Base-by-base conservation (phyloP, 1,140 invertebrate species). In the Brachionus asplanchnoidis region DNA sequence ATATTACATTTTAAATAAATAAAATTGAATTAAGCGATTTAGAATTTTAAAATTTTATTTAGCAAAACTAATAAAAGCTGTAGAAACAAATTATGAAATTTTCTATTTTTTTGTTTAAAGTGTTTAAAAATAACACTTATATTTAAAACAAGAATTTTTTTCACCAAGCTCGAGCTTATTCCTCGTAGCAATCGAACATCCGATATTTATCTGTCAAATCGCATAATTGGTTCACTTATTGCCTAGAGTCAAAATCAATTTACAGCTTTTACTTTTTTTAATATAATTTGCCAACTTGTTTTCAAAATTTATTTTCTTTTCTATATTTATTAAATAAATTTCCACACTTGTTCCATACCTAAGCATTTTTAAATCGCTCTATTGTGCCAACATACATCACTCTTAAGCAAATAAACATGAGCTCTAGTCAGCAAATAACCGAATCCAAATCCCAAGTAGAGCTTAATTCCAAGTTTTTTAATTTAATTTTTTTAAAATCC, bases 401-500 rank as follows among this genome's bases (percentile, higher is more conserved):
- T 26, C n/a, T 6, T 11, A 60, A 60, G 32, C 66, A 73, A 73
- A 73, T 73, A 73, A 73, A 73, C 68, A 73, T 73, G 68, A 40
- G 32, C 12, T 73, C 28, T 36, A 73, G 42, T 73, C 68, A 73
- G 14, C 36, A 42, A 20, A 42, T 73, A 46, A 73, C 42, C 68
- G 36, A 73, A 73, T 17, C 68, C 40, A 73, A 73, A 68, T 68
- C 32, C 26, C 66, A 68, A 32, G 32, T 32, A 14, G 20, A 73
- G 17, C n/a, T 40, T 73, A 73, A 40, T 73, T 40, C 68, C 7
- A 40, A 73, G 40, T 42, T 42, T 73, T 42, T 40, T 32, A 73
- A 42, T 73, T 73, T 73, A n/a, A 44, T 42, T 42, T 73, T 73
- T 73, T 73, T 73, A 73, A 73, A 68, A 68, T 7, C 66, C 66